phyloP scores from a whole-genome alignment of 2,113 vertebrate genomes.

The Psammodynastes pulverulentus region DNA sequence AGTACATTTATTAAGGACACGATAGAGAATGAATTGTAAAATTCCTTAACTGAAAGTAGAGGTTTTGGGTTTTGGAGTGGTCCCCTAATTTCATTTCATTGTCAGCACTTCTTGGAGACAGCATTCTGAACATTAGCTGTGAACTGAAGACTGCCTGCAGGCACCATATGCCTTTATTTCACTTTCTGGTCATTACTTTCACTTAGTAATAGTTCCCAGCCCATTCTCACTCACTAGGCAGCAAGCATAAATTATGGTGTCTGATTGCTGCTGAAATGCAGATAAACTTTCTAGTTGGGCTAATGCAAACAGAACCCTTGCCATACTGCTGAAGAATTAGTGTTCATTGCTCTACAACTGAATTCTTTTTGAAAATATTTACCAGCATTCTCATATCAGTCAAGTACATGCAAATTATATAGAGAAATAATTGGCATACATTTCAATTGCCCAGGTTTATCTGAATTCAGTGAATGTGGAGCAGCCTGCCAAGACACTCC shows the following conservation, averaged over 20 bases:
- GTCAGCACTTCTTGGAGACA: neutral
- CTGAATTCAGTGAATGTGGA: neutral
- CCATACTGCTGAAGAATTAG: neutral
- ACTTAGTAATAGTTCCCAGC: neutral
- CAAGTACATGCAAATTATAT: neutral
- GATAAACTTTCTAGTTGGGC: neutral
- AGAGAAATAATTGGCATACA: neutral
- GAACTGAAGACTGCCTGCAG: neutral
- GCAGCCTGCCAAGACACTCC: neutral
- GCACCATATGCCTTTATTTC: too few relatives aligned
- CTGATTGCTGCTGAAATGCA: neutral
- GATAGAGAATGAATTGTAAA: neutral
- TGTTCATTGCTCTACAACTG: neutral
- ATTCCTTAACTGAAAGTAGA: neutral
- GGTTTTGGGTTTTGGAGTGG: neutral
- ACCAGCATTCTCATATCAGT: neutral
- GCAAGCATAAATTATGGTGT: neutral
- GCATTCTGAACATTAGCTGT: neutral
- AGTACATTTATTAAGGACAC: neutral
- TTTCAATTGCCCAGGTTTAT: neutral
- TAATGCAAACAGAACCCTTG: neutral
- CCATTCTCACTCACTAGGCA: neutral
- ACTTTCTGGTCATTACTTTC: neutral
- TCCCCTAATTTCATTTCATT: neutral
- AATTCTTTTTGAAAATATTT: conserved; percentile 13